phyloP scores from a whole-genome alignment of 2,888 invertebrate genomes.

The Panopea generosa region DNA sequence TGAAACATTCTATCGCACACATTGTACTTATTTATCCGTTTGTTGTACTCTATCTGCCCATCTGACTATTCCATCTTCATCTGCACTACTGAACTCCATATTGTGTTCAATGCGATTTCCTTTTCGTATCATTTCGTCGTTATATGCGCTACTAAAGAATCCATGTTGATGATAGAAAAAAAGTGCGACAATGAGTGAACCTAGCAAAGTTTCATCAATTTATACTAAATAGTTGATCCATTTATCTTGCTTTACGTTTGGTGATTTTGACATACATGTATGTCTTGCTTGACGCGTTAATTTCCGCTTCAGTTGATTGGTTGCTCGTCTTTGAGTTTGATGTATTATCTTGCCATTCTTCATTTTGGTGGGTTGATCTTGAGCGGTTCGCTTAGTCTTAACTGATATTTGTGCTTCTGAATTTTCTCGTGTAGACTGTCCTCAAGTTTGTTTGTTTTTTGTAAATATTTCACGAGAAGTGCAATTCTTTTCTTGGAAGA shows the following conservation, averaged over 20 bases:
- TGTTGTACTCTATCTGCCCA: not conserved
- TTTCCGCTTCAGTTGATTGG: too few relatives aligned
- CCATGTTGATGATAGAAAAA: too few relatives aligned
- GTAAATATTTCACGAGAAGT: slow-evolving; percentile 8
- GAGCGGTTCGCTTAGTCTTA: too few relatives aligned
- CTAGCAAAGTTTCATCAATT: not conserved
- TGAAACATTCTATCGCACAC: slow-evolving; percentile 12
- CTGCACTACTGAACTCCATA: slow-evolving; percentile 17
- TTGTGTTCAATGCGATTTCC: slow-evolving; percentile 8
- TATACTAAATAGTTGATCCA: too few relatives aligned
- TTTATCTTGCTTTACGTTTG: not conserved
- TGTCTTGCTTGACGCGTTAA: too few relatives aligned
- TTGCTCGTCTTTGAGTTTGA: too few relatives aligned
- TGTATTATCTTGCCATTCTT: too few relatives aligned
- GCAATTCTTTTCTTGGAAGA: slow-evolving; percentile 14
- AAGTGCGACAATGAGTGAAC: not conserved
- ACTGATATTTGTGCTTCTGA: too few relatives aligned
- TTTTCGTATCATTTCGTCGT: slow-evolving; percentile 3
- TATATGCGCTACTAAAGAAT: slow-evolving; percentile 4
- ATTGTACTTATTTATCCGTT: not conserved
- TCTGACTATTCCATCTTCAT: slow-evolving; percentile 23
- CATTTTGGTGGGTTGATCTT: too few relatives aligned
- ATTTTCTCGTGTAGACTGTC: too few relatives aligned
- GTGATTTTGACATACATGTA: too few relatives aligned
- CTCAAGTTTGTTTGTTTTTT: too few relatives aligned